Evolutionary conservation across 2,113 vertebrate genomes (phyloP).

Genomic region (Hydropotes inermis): DNA sequence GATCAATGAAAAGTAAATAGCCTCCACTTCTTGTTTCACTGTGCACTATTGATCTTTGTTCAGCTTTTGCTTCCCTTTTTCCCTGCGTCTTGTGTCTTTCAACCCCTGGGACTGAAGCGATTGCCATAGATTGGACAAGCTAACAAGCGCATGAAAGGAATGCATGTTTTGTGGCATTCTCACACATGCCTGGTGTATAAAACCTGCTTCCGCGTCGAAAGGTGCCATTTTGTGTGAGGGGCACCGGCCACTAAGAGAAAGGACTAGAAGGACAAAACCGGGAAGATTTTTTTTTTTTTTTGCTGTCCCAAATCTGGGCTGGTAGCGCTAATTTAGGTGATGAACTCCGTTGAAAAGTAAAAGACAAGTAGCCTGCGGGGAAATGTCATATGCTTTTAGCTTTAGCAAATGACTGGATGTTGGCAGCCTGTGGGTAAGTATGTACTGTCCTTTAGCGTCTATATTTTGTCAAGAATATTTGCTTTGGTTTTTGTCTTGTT

Average conservation of each 20-base stretch:
- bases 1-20: slow-evolving; percentile 99
- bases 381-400: slow-evolving; percentile 79
- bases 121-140: slow-evolving; percentile 99
- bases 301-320: slow-evolving; percentile 77
- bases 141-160: slow-evolving; percentile 99
- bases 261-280: slow-evolving; percentile 76
- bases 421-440: slow-evolving; percentile 90
- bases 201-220: slow-evolving; percentile 82
- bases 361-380: slow-evolving; percentile 82
- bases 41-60: slow-evolving; percentile 99
- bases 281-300: slow-evolving; percentile 77
- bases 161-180: slow-evolving; percentile 86
- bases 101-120: slow-evolving; percentile 97
- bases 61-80: slow-evolving; percentile 93
- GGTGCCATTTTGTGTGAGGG: slow-evolving; percentile 85
- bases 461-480: slow-evolving; percentile 59
- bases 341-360: slow-evolving; percentile 81
- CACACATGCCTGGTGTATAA: slow-evolving; percentile 86
- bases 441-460: slow-evolving; percentile 62
- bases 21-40: slow-evolving; percentile 98
- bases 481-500: neutral
- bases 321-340: slow-evolving; percentile 80
- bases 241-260: slow-evolving; percentile 77
- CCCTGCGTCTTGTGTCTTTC: slow-evolving; percentile 93
- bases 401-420: slow-evolving; percentile 78